Evolutionary conservation across 2,797 vertebrate genomes (phyloP).

Genomic region (Dipus sagitta): DNA sequence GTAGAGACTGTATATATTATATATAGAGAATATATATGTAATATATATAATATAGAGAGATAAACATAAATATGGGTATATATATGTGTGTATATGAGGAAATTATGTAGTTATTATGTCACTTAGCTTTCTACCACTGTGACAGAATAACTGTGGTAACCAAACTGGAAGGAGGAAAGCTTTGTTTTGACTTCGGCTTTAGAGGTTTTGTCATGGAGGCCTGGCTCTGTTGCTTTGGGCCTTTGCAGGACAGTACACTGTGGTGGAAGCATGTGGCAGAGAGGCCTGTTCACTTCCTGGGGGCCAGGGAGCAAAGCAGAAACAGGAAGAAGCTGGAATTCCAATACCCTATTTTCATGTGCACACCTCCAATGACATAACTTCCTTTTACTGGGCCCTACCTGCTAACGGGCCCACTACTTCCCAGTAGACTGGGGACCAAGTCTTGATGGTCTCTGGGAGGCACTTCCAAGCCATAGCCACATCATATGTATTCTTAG

Average conservation of each 20-base stretch:
- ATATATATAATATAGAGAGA: not conserved
- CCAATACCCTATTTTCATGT: not conserved
- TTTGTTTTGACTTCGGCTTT: not conserved
- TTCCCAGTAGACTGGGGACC: not conserved
- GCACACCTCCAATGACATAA: not conserved
- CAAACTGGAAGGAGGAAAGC: not conserved
- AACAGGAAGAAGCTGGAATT: not conserved
- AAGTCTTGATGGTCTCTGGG: not conserved
- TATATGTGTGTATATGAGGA: not conserved
- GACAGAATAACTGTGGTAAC: not conserved
- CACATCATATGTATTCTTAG: not conserved
- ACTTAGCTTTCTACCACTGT: not conserved
- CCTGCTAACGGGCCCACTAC: not conserved
- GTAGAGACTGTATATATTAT: not conserved
- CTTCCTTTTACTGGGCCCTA: not conserved
- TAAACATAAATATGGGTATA: rapidly evolving
- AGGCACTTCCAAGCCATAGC: not conserved
- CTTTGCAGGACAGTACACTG: not conserved
- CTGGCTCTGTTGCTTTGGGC: not conserved
- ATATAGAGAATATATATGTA: not conserved
- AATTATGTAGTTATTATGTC: not conserved
- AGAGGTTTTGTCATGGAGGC: not conserved
- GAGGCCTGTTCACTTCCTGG: not conserved
- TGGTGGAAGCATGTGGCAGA: not conserved
- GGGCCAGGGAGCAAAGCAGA: not conserved